Percentiles rank a stretch among this genome's conserved stretches.
phyloP scores from a whole-genome alignment of 2,888 invertebrate genomes.

The Plebejus melissa region DNA sequence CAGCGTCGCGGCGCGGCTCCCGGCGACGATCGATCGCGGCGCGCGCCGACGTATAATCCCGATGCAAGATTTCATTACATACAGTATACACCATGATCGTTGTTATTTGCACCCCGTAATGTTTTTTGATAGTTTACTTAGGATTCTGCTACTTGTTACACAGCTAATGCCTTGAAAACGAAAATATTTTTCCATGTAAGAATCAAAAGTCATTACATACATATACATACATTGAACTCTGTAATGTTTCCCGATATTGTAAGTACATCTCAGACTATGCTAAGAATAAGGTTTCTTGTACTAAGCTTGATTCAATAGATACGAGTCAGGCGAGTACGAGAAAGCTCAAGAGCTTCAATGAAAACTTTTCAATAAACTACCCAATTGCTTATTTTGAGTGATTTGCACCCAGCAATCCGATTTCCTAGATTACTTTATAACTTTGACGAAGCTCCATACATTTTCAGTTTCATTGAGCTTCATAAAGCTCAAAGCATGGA shows the following conservation, averaged over 20 bases:
- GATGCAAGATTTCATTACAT: constrained; percentile 77
- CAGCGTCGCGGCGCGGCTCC: constrained; percentile 78
- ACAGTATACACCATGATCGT: constrained; percentile 75
- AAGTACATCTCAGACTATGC: constrained; percentile 43
- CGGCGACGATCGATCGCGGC: constrained; percentile 73
- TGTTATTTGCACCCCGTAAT: constrained; percentile 78
- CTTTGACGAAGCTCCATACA: neutral
- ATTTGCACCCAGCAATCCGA: neutral
- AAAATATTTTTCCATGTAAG: neutral
- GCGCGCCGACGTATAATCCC: constrained; percentile 61
- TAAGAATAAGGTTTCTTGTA: too few species aligned
- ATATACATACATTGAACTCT: constrained; percentile 66
- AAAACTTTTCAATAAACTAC: neutral
- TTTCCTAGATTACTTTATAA: neutral
- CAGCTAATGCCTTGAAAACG: neutral
- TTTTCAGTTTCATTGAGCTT: neutral
- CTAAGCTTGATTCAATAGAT: neutral
- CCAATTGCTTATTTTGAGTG: neutral
- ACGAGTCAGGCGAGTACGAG: too few species aligned
- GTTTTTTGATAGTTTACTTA: constrained; percentile 74
- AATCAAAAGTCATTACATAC: neutral
- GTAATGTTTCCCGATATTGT: constrained; percentile 73
- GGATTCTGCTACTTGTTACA: constrained; percentile 39
- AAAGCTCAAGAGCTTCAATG: too few species aligned
- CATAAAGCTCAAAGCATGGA: neutral